phyloP scores from a whole-genome alignment of 1,140 invertebrate species.

The Teleopsis dalmanni region DNA sequence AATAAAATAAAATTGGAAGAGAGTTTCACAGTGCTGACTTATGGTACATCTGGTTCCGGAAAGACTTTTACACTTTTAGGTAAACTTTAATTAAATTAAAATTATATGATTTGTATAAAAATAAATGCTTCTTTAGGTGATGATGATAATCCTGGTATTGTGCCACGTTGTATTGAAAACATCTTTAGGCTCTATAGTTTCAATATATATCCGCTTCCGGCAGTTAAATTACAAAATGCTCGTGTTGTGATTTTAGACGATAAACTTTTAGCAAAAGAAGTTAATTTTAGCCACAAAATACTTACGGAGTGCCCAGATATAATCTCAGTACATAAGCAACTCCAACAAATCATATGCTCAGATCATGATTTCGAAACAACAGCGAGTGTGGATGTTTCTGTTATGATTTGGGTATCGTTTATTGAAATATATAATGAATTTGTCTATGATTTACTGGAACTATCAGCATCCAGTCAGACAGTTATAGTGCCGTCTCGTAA shows the following conservation, averaged over 20 bases:
- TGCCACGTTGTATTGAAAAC: slow-evolving; percentile 72
- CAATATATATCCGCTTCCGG: slow-evolving; percentile 44
- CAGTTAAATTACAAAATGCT: slow-evolving; percentile 43
- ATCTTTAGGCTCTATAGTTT: slow-evolving; percentile 56
- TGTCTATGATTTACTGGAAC: slow-evolving; percentile 71
- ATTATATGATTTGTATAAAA: too few species aligned
- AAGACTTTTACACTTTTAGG: slow-evolving; percentile 81
- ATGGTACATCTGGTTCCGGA: slow-evolving; percentile 70
- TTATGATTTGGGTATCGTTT: slow-evolving; percentile 76
- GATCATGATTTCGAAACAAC: slow-evolving; percentile 30
- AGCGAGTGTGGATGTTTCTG: slow-evolving; percentile 15
- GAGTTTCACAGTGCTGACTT: slow-evolving; percentile 74
- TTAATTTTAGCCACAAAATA: slow-evolving; percentile 41
- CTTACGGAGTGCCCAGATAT: slow-evolving; percentile 36
- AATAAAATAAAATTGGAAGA: slow-evolving; percentile 53
- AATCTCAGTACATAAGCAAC: slow-evolving; percentile 43
- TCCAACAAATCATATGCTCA: slow-evolving; percentile 46
- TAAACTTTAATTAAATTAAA: slow-evolving; percentile 8
- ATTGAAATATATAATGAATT: slow-evolving; percentile 91
- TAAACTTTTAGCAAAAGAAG: slow-evolving; percentile 38
- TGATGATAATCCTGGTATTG: slow-evolving; percentile 62
- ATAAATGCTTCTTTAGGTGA: slow-evolving; percentile 46
- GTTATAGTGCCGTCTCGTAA: slow-evolving; percentile 50
- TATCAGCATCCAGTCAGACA: slow-evolving; percentile 40
- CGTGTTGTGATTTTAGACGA: slow-evolving; percentile 42